Base-by-base conservation (phyloP, 2,888 invertebrate species). In the Bursaphelenchus okinawaensis region DNA sequence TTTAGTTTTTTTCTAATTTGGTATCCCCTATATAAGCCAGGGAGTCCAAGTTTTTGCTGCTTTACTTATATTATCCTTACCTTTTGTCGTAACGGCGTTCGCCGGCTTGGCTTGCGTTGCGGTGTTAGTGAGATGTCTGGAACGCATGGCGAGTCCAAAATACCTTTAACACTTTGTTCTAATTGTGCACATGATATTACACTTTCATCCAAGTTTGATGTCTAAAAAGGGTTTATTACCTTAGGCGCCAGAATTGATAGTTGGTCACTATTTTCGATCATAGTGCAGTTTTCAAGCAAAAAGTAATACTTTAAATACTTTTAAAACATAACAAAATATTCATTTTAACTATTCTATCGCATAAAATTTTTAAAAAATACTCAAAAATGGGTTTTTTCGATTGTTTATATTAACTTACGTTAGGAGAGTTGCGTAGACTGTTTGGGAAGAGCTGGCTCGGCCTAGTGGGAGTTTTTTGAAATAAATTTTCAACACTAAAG, bases 141-240 rank as follows among this genome's bases (percentile, higher is more conserved):
- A n/a, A 40, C 40, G n/a, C 40, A 40, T 19, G 56, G 56, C 2
- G 27, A 27, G 26, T 56, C 56, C 22, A 56, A 24, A 27, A 56
- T 56, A 12, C 56, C 56, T 19, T 27, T 56, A n/a, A 56, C 56
- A 27, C 56, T 56, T 24, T 56, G 23, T 19, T 56, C 56, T 26
- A 56, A 27, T 26, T 56, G 56, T 27, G 23, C 56, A 26, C 56
- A 56, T 9, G 56, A 56, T n/a, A 56, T 56, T 27, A 56, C 56
- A 27, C 26, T 40, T 3, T 12, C n/a, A 40, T 40, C 40, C 12
- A 40, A 40, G n/a, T 12, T 16, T 40, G 40, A 40, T 12, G 40
- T 40, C 40, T 40, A 40, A 40, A 40, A 40, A 29, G 12, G n/a
- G n/a, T n/a, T n/a, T n/a, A n/a, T n/a, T n/a, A n/a, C n/a, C n/a